Conservation (phyloP, 2,888 invertebrate species). For the Psylliodes chrysocephalus region DNA sequence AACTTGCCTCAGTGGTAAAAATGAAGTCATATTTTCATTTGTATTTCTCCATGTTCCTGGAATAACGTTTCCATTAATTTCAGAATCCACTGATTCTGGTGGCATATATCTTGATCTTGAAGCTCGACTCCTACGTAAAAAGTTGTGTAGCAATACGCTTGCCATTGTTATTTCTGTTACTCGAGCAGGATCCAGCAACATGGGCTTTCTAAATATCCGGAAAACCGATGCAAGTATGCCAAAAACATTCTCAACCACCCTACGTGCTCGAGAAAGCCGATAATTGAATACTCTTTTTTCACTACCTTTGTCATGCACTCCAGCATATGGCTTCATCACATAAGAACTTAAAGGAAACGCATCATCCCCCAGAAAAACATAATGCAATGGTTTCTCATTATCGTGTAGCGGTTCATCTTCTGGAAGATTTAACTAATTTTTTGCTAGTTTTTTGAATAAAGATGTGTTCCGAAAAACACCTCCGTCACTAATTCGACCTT, state of each 20-base stretch:
- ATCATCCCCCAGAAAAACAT: constrained; percentile 33
- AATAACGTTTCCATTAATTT: constrained; percentile 10
- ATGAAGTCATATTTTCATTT: constrained; percentile 17
- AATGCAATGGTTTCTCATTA: constrained; percentile 17
- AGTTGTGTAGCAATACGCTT: constrained; percentile 32
- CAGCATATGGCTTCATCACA: too few species aligned
- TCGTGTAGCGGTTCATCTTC: too few species aligned
- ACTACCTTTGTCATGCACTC: constrained; percentile 42
- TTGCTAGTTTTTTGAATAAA: too few species aligned
- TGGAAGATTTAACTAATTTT: too few species aligned
- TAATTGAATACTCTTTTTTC: constrained; percentile 47
- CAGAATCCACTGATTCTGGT: constrained; percentile 26
- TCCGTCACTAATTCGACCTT: too few species aligned
- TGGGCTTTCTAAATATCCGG: constrained; percentile 33
- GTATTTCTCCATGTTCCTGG: constrained; percentile 18
- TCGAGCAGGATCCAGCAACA: constrained; percentile 36
- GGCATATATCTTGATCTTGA: constrained; percentile 32
- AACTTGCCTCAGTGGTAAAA: constrained; percentile 19
- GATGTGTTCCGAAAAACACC: too few species aligned
- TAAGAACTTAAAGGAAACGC: constrained; percentile 37
- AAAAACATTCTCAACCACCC: too few species aligned
- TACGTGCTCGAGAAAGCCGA: constrained; percentile 30
- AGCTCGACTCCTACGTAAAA: constrained; percentile 23
- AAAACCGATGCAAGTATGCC: constrained; percentile 34
- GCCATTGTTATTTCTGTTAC: constrained; percentile 26